Evolutionary conservation across 1,140 invertebrate species (phyloP), one percentile per base, ranked within the genome.

Genomic region (Chlorops oryzae): DNA sequence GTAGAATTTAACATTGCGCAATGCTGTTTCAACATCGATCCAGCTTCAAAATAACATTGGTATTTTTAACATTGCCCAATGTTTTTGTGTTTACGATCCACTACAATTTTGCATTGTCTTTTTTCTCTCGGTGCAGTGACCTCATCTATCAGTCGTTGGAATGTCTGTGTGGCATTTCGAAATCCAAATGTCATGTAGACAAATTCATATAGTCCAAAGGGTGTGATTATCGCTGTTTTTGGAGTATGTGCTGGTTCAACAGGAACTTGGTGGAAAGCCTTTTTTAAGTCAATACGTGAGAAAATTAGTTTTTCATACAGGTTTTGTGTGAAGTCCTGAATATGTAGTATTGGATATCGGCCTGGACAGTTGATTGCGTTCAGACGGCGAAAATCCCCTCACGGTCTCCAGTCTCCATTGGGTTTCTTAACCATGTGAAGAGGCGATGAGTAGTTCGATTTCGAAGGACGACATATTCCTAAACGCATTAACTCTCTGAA

Each of bases 401-500:
- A 72, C 1, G 64, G 58, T 5, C 74, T 48, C 56, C 60, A 73
- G n/a, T 34, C 20, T 0, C 56, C 48, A 63, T 55, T 38, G 59
- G n/a, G 52, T 45, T 77, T 13, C 54, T 54, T 52, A 3, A 70
- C 69, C 39, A 78, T 61, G 47, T 74, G 69, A 5, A 76, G 43
- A 10, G 75, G 71, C 4, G 64, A 70, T 7, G 75, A 58, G 74
- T 74, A 78, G 10, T 67, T 47, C 46, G 61, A 63, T 13, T 58
- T 60, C 0, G 72, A 72, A 3, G 57, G 66, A 5, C 65, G 55
- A 17, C 63, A 58, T n/a, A 70, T 65, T 5, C 71, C 70, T 5
- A 18, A 5, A 3, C 42, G 10, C 13, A 53, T 17, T 41, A 54
- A 20, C 18, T 17, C 28, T 25, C 32, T 15, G 25, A 44, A 55